Base-by-base conservation (phyloP, 2,888 invertebrate species). In the Agrilus mali region DNA sequence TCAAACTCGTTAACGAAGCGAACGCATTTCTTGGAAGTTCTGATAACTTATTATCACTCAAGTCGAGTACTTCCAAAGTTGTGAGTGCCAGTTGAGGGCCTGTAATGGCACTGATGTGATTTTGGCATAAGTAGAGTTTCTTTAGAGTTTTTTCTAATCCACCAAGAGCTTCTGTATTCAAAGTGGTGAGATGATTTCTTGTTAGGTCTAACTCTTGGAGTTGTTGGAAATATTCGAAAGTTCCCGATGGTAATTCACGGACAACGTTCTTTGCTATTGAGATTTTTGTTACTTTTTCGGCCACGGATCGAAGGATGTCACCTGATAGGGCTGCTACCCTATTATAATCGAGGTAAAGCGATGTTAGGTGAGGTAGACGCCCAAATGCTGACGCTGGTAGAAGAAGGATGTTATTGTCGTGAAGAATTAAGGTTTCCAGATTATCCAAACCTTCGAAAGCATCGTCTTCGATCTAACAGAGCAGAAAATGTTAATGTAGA, bases 351-450 rank as follows among this genome's bases (percentile, higher is more conserved):
- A 92, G 65, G 58, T 85, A 82, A 1, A 92, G 72, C 10, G 80
- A 77, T 3, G 77, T 73, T 2, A 90, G 67, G 39, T 77, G 78
- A 0, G 86, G 83, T 12, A 92, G 64, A n/a, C 85, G 77, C 7
- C 84, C 83, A 5, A 92, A 67, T 1, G 90, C 88, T 35, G 83
- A 80, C 1, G 86, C 84, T 0, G 92, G 93, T 34, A 92, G 80
- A 1, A 88, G 68, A 0, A 92, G 72, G 42, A 93, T 86, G 51
- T 90, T 89, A 66, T 93, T 92, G 63, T 93, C 92, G 54, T 82
- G 80, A 8, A 93, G 70, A 22, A 85, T 78, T 1, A 93, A 68
- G 33, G 81, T 80, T 62, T 85, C 79, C 13, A 93, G 68, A 52
- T 75, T 82, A 31, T 78, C 75, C 48, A 92, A 65, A 0, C 90